phyloP scores from a whole-genome alignment of 2,113 vertebrate genomes.

The Etheostoma spectabile region DNA sequence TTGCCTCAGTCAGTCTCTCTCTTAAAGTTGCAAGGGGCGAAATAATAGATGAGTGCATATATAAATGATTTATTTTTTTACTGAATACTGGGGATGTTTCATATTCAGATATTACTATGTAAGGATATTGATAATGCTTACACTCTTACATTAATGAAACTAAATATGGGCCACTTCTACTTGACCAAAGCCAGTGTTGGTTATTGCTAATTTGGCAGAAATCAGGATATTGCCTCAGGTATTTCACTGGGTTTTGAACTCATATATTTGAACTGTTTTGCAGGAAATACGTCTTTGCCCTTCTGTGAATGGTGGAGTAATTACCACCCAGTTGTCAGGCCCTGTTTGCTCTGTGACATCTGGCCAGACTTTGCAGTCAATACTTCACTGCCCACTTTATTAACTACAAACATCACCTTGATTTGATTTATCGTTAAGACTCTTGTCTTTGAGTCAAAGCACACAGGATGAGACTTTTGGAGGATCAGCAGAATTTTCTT shows the following conservation, averaged over 20 bases:
- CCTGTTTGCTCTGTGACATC: slow-evolving; percentile 50
- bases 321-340: slow-evolving; percentile 54
- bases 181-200: background rate
- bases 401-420: slow-evolving; percentile 48
- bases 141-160: slow-evolving; percentile 2
- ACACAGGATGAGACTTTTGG: background rate
- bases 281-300: slow-evolving; percentile 26
- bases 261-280: slow-evolving; percentile 1
- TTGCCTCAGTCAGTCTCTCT: slow-evolving; percentile 30
- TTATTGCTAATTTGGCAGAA: slow-evolving; percentile 27
- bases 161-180: slow-evolving; percentile 10
- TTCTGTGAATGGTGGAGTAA: slow-evolving; percentile 45
- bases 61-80: slow-evolving; percentile 60
- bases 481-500: background rate
- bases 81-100: slow-evolving; percentile 13
- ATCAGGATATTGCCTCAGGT: slow-evolving; percentile 28
- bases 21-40: slow-evolving; percentile 39
- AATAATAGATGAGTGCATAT: slow-evolving; percentile 60
- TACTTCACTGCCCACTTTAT: slow-evolving; percentile 60
- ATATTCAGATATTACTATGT: slow-evolving; percentile 12
- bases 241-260: slow-evolving; percentile 37
- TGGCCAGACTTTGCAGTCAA: slow-evolving; percentile 58
- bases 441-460: slow-evolving; percentile 34
- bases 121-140: background rate
- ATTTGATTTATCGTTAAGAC: slow-evolving; percentile 47